Base-by-base conservation (phyloP, 2,888 invertebrate species). In the Eupelmus urozonus region DNA sequence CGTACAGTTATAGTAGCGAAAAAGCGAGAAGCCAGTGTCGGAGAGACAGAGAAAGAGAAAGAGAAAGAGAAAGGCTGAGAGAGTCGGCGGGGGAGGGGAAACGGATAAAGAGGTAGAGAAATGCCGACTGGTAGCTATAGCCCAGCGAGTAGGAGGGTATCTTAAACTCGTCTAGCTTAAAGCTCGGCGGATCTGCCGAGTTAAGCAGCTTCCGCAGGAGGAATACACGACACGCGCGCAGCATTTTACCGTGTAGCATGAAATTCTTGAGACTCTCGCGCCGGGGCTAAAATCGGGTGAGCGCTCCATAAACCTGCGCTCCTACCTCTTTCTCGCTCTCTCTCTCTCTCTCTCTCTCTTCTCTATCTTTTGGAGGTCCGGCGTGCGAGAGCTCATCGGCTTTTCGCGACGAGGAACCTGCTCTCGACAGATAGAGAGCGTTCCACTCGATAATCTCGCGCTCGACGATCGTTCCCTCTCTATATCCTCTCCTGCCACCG, bases 201-300 rank as follows among this genome's bases (percentile, higher is more conserved):
- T 83, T 83, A 84, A 84, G 84, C 83, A 82, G 83, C 82, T 83
- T 82, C 82, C 82, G 34, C 34, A 34, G 34, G 76, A 79, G 79
- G 79, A 80, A 82, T 78, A 72, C 69, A 67, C 62, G 77, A 72
- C 75, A 81, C 40, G 62, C 59, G 81, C 23, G 63, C 57, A 76
- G 82, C 82, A 78, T 83, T 82, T 82, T 77, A 80, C 80, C 80
- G 78, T 78, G 82, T 80, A 74, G 78, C 81, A 81, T 75, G 81
- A 82, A 83, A 80, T 82, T 80, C 81, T 77, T 75, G 75, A 78
- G 71, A 55, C 78, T 76, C 78, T 79, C 59, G n/a, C 79, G 77
- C 73, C 70, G n/a, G n/a, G n/a, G n/a, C n/a, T n/a, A n/a, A n/a
- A n/a, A n/a, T n/a, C n/a, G n/a, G n/a, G n/a, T n/a, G n/a, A n/a